These are phyloP conservation scores for Chelonus formosanus DNA, from an alignment of 2,888 invertebrate genomes.

Conservation along the genomic window DNA sequence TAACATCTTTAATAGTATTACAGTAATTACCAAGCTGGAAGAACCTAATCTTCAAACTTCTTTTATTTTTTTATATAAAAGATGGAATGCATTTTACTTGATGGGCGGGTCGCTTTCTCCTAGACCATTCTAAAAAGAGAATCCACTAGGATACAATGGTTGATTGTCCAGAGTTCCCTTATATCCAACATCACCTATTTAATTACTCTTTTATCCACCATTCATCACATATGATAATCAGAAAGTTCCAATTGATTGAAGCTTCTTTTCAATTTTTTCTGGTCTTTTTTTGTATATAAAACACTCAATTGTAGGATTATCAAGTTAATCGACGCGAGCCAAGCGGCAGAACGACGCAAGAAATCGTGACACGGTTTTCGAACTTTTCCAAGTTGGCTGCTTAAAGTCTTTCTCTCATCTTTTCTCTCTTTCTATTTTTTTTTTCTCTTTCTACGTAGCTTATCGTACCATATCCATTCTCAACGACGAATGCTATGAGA, in stretches of 20 bases:
- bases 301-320: constrained; percentile 19
- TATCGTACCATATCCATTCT: constrained; percentile 24
- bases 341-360: constrained; percentile 27
- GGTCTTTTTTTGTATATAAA: background rate
- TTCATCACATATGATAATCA: background rate
- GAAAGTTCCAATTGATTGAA: constrained; percentile 2
- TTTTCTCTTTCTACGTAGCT: background rate
- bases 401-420: constrained; percentile 1
- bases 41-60: background rate
- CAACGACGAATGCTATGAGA: constrained; percentile 25
- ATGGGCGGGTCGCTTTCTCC: constrained; percentile 52
- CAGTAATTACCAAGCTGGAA: constrained; percentile 42
- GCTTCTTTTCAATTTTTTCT: background rate
- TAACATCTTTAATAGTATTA: constrained; percentile 40
- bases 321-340: constrained; percentile 23
- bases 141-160: too few species aligned
- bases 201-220: too few species aligned
- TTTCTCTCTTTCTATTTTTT: constrained; percentile 4
- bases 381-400: constrained; percentile 25
- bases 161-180: too few species aligned
- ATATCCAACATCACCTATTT: background rate
- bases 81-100: constrained; percentile 51
- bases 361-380: constrained; percentile 36
- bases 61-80: constrained; percentile 15
- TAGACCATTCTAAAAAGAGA: constrained; percentile 2